Percentiles rank a stretch among this genome's conserved stretches.
phyloP scores from a whole-genome alignment of 37 sponge, comb jelly and placozoan genomes.

The Dysidea cf. avara region DNA sequence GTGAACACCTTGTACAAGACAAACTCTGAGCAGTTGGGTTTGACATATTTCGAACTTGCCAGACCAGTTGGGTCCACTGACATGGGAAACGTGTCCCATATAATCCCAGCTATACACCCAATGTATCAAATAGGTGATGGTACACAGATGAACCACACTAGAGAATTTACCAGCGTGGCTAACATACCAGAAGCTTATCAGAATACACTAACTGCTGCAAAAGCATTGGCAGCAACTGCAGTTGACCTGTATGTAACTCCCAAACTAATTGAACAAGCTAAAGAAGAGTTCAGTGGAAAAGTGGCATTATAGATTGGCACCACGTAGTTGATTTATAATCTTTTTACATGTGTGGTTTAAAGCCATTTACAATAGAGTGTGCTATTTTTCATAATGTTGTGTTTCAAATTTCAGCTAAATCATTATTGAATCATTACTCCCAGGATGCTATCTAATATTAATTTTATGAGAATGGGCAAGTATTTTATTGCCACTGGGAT shows the following conservation, averaged over 20 bases:
- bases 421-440: too few relatives aligned
- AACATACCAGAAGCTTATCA: constrained; percentile 63
- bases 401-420: too few relatives aligned
- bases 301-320: too few relatives aligned
- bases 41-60: neutral
- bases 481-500: too few relatives aligned
- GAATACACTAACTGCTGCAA: constrained; percentile 61
- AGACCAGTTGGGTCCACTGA: constrained; percentile 75
- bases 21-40: constrained; percentile 30
- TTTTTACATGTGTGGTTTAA: too few relatives aligned
- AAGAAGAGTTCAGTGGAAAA: too few relatives aligned
- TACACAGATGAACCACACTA: constrained; percentile 69
- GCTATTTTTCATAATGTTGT: too few relatives aligned
- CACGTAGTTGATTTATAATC: too few relatives aligned
- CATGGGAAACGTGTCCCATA: constrained; percentile 88
- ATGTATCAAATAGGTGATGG: constrained; percentile 62
- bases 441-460: too few relatives aligned
- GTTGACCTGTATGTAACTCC: constrained; percentile 58
- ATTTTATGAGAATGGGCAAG: too few relatives aligned
- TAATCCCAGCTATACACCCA: constrained; percentile 83
- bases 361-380: too few relatives aligned
- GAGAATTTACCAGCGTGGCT: constrained; percentile 51
- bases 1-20: constrained; percentile 42
- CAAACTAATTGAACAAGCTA: too few relatives aligned
- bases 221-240: constrained; percentile 76